These are phyloP conservation scores for Avahi laniger DNA, from an alignment of 2,797 vertebrate genomes.

Conservation along the genomic window DNA sequence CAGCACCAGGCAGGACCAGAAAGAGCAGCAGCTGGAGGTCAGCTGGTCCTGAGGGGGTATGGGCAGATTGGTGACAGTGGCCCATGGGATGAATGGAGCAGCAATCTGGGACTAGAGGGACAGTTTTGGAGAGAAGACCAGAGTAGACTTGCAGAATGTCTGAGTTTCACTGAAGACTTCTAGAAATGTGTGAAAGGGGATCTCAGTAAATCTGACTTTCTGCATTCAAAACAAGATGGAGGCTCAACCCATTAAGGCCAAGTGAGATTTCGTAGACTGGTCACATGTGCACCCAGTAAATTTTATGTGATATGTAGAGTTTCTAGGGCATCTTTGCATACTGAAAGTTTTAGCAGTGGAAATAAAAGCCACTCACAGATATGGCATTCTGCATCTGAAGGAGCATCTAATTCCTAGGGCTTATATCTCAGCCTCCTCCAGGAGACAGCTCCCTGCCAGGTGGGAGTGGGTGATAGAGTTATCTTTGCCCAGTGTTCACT, in stretches of 20 bases:
- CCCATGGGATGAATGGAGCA: not conserved
- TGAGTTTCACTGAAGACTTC: not conserved
- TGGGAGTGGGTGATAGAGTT: not conserved
- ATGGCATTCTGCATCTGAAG: not conserved
- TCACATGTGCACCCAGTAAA: not conserved
- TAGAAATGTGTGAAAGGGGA: not conserved
- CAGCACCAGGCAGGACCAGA: not conserved
- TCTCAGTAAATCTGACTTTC: not conserved
- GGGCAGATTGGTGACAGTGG: not conserved
- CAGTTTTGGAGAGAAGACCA: not conserved
- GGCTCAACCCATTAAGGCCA: not conserved
- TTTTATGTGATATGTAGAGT: not conserved
- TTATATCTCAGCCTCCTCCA: not conserved
- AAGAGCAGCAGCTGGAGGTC: not conserved
- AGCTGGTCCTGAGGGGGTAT: not conserved
- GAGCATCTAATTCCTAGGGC: not conserved
- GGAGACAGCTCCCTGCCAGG: not conserved
- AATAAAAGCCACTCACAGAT: not conserved
- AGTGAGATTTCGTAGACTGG: not conserved
- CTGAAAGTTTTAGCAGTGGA: slow-evolving; percentile 18
- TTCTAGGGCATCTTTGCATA: not conserved
- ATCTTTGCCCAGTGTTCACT: not conserved
- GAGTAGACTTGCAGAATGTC: not conserved
- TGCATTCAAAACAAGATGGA: not conserved
- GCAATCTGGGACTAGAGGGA: not conserved